These are phyloP conservation scores for Aphelenchoides bicaudatus DNA, from an alignment of 2,888 invertebrate genomes.

Conservation along the genomic window DNA sequence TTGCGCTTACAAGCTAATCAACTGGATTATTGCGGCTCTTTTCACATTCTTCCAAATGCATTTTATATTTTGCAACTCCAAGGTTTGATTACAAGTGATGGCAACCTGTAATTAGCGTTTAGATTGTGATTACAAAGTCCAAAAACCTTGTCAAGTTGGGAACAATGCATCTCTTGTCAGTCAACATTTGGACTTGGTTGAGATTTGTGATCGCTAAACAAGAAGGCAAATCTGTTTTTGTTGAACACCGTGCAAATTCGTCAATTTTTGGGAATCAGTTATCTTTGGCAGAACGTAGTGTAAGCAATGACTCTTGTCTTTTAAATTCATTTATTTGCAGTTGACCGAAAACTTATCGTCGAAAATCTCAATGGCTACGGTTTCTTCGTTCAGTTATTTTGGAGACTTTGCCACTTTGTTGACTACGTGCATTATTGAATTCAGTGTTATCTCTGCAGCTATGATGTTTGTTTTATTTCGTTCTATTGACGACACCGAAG, in stretches of 20 bases:
- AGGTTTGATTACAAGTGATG: conserved; percentile 37
- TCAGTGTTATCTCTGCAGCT: conserved; percentile 56
- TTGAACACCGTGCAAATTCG: conserved; percentile 12
- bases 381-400: conserved; percentile 51
- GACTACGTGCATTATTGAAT: conserved; percentile 56
- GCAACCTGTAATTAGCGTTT: conserved; percentile 12
- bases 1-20: conserved; percentile 35
- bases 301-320: not conserved
- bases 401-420: conserved; percentile 58
- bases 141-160: conserved; percentile 50
- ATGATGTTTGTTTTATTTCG: conserved; percentile 59
- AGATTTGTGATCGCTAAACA: conserved; percentile 58
- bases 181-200: conserved; percentile 59
- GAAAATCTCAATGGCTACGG: conserved; percentile 16
- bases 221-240: conserved; percentile 26
- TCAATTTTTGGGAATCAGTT: not conserved
- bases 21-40: conserved; percentile 54
- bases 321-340: not conserved
- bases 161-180: conserved; percentile 56
- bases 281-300: not conserved
- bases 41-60: conserved; percentile 60
- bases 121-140: conserved; percentile 49
- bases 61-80: conserved; percentile 60
- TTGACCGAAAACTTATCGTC: not conserved
- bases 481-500: conserved; percentile 41